Evolutionary conservation across 2,797 vertebrate species (phyloP).

Genomic region (Falco peregrinus): DNA sequence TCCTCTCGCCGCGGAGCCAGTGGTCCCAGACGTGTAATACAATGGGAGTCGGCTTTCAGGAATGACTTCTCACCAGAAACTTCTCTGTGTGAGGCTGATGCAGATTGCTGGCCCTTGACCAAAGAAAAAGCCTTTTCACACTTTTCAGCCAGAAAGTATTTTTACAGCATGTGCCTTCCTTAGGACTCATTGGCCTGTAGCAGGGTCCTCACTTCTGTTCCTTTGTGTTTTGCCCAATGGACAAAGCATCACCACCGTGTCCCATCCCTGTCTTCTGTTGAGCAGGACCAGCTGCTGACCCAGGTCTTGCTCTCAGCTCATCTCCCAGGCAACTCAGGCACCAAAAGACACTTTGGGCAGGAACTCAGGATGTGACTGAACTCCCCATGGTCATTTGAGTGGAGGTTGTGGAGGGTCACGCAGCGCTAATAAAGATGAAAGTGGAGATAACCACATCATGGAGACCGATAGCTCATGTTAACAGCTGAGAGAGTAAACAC

Average conservation of each 20-base stretch:
- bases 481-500: background rate
- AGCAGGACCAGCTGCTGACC: background rate
- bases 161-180: background rate
- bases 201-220: background rate
- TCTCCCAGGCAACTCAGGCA: background rate
- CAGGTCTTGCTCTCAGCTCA: background rate
- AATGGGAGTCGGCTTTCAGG: background rate
- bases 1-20: background rate
- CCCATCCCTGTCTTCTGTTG: background rate
- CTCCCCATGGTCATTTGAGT: background rate
- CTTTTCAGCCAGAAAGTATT: background rate
- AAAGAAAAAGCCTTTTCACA: conserved; percentile 14
- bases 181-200: background rate
- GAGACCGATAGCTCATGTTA: background rate
- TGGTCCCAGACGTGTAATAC: background rate
- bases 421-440: background rate
- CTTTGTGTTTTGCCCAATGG: background rate
- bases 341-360: background rate
- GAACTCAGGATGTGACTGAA: background rate
- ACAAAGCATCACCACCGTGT: background rate
- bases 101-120: background rate
- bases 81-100: background rate
- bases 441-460: background rate
- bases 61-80: background rate
- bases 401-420: background rate